Conservation (phyloP, 2,888 invertebrate species). For the Philonicus albiceps region DNA sequence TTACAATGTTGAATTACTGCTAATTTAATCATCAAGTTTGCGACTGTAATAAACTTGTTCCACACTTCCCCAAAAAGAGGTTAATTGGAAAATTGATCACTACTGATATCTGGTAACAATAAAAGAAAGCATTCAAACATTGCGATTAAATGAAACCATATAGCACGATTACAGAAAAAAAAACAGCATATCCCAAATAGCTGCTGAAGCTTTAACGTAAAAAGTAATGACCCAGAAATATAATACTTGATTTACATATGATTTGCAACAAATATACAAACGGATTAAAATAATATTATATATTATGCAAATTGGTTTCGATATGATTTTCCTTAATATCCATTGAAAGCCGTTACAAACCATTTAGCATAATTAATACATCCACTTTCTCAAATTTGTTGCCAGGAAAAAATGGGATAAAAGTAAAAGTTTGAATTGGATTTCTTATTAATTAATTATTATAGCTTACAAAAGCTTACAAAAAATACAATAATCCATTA, state of each 20-base stretch:
- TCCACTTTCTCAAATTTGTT: not conserved
- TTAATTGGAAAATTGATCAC: constrained; percentile 32
- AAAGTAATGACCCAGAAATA: not conserved
- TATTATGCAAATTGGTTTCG: not conserved
- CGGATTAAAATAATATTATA: not conserved
- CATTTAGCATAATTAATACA: not conserved
- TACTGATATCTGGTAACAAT: constrained; percentile 5
- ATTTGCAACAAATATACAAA: not conserved
- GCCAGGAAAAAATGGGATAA: not conserved
- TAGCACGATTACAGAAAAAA: not conserved
- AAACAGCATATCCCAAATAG: not conserved
- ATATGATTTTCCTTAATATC: not conserved
- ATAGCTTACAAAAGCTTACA: not conserved
- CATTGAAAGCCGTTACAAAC: not conserved
- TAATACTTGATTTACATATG: not conserved
- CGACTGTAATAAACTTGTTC: constrained; percentile 22
- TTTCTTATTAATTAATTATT: not conserved
- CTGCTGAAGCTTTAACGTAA: not conserved
- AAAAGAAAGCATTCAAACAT: not conserved
- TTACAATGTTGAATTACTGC: not conserved
- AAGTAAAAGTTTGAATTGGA: not conserved
- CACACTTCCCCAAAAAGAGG: constrained; percentile 4
- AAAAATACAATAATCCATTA: not conserved
- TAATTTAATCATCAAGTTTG: not conserved
- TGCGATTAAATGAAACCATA: not conserved